A percentile compares a stretch with the other conserved stretches of the same genome.
phyloP scores from a whole-genome alignment of 2,888 invertebrate genomes.

The Choreutis nemorana region DNA sequence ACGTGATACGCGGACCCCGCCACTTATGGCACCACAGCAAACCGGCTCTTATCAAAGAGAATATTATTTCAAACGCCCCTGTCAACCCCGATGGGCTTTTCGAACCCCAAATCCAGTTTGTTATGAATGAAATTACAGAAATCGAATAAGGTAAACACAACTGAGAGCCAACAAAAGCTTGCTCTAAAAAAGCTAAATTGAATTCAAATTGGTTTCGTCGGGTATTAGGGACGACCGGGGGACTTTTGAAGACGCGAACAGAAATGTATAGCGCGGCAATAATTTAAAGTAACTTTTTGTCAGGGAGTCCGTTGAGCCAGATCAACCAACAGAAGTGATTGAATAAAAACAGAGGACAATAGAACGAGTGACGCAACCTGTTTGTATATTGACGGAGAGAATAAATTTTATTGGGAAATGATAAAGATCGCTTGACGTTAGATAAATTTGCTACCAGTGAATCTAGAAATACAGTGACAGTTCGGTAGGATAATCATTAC shows the following conservation, averaged over 20 bases:
- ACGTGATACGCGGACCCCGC: constrained; percentile 38
- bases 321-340: constrained; percentile 37
- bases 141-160: constrained; percentile 68
- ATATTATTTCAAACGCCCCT: constrained; percentile 67
- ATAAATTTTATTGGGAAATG: too few relatives aligned
- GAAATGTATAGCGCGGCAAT: constrained; percentile 41
- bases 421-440: too few relatives aligned
- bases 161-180: constrained; percentile 65
- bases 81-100: constrained; percentile 61
- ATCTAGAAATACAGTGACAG: too few relatives aligned
- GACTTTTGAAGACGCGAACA: constrained; percentile 46
- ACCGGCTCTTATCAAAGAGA: constrained; percentile 65
- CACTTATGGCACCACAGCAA: constrained; percentile 37
- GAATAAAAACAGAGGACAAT: constrained; percentile 35
- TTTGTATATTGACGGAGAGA: too few relatives aligned
- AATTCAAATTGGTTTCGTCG: constrained; percentile 67
- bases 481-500: too few relatives aligned
- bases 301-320: constrained; percentile 29
- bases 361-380: constrained; percentile 12
- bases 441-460: too few relatives aligned
- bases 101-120: constrained; percentile 65
- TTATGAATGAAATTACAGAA: constrained; percentile 68
- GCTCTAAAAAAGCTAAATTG: constrained; percentile 64
- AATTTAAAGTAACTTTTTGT: constrained; percentile 58
- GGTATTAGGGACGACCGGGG: constrained; percentile 61